Evolutionary conservation across 1,140 invertebrate genomes (phyloP), one percentile per base, ranked within the genome.

Genomic region (Whitmania pigra): DNA sequence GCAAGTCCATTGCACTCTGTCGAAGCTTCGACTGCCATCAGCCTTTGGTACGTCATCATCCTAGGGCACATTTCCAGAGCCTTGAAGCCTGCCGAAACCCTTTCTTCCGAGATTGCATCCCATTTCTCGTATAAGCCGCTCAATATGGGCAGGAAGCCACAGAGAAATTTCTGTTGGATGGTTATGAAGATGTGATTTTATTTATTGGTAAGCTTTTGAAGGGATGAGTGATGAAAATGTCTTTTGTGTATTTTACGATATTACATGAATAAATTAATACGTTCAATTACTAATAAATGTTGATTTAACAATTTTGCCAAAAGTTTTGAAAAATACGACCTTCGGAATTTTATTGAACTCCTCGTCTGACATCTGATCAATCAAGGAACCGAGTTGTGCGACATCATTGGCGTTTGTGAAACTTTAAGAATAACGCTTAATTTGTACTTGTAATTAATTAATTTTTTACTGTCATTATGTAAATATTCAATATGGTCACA

Each of bases 261-360:
- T n/a, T n/a, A n/a, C n/a, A n/a, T n/a, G n/a, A n/a, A n/a, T n/a
- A n/a, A n/a, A n/a, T n/a, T n/a, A n/a, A n/a, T n/a, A n/a, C n/a
- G n/a, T n/a, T n/a, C n/a, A n/a, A n/a, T n/a, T n/a, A n/a, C n/a
- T n/a, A n/a, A n/a, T n/a, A n/a, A n/a, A n/a, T n/a, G 6, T 36
- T 36, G 31, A 36, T 36, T 3, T 36, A 36, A 36, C 6, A 36
- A 36, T 36, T 36, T 36, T 36, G 2, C 31, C 31, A 36, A 2
- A 36, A 36, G 2, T 36, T 6, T 6, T 6, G 31, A 6, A 3
- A 6, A 36, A 36, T 36, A 6, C 31, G 11, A 63, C 57, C 29
- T 63, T 63, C 22, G 57, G 57, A 63, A 63, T 63, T 13, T 15
- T n/a, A 63, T 22, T 31, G 15, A 63, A 63, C 29, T 63, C 57